Conservation (phyloP, 2,113 vertebrate species). For the Seriola rivoliana region DNA sequence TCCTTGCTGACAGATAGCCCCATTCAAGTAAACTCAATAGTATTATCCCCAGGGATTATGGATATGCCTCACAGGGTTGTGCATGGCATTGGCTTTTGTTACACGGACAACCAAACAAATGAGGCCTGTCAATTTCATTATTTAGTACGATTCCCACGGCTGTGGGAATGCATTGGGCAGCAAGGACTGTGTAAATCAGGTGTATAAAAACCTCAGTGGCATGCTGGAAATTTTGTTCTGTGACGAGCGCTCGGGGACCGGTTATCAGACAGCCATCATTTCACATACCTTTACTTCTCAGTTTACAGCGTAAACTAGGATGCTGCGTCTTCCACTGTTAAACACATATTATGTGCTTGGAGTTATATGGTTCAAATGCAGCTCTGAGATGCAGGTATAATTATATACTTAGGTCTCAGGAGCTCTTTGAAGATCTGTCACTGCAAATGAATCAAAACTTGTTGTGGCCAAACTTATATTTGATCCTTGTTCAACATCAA, state of each 20-base stretch:
- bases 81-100: slow-evolving; percentile 52
- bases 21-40: slow-evolving; percentile 56
- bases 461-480: background rate
- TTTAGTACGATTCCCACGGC: slow-evolving; percentile 41
- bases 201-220: slow-evolving; percentile 5
- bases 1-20: slow-evolving; percentile 68
- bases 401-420: background rate
- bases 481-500: background rate
- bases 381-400: background rate
- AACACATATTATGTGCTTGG: background rate
- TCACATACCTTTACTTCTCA: background rate
- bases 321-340: background rate
- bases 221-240: slow-evolving; percentile 37
- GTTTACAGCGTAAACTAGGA: background rate
- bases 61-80: slow-evolving; percentile 42
- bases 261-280: slow-evolving; percentile 30
- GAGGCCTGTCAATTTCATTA: slow-evolving; percentile 66
- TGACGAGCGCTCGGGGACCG: slow-evolving; percentile 35
- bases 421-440: background rate
- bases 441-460: background rate
- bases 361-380: background rate
- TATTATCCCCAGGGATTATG: slow-evolving; percentile 64
- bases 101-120: slow-evolving; percentile 63
- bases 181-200: slow-evolving; percentile 57
- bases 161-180: slow-evolving; percentile 25